phyloP scores from a whole-genome alignment of 2,113 vertebrate species.

The Pandion haliaetus region DNA sequence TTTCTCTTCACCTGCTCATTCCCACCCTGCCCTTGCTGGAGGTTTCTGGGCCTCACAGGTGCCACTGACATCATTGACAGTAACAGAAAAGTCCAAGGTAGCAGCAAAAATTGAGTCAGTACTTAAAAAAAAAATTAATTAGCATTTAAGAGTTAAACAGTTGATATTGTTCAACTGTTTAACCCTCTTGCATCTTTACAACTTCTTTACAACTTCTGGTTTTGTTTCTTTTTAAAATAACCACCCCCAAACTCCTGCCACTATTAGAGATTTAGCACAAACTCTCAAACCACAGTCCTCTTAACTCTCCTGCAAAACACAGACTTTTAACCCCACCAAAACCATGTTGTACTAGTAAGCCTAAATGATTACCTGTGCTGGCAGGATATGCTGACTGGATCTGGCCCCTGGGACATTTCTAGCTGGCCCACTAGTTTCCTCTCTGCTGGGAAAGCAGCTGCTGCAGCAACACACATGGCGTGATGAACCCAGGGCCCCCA shows the following conservation, averaged over 20 bases:
- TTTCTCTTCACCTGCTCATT: neutral
- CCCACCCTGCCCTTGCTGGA: neutral
- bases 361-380: neutral
- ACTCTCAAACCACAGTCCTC: neutral
- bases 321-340: neutral
- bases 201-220: neutral
- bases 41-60: neutral
- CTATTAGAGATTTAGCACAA: neutral
- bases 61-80: neutral
- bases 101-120: neutral
- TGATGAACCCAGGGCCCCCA: neutral
- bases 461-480: neutral
- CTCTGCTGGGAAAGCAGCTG: neutral
- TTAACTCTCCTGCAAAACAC: neutral
- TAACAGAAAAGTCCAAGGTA: neutral
- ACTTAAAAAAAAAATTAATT: neutral
- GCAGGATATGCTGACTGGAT: neutral
- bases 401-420: neutral
- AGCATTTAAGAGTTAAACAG: neutral
- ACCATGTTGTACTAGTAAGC: neutral
- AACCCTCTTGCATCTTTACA: constrained; percentile 13
- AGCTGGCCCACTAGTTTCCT: neutral
- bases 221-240: neutral
- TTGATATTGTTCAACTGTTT: neutral
- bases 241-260: neutral